phyloP scores from a whole-genome alignment of 2,888 invertebrate genomes.

The Quadroppia sp. region DNA sequence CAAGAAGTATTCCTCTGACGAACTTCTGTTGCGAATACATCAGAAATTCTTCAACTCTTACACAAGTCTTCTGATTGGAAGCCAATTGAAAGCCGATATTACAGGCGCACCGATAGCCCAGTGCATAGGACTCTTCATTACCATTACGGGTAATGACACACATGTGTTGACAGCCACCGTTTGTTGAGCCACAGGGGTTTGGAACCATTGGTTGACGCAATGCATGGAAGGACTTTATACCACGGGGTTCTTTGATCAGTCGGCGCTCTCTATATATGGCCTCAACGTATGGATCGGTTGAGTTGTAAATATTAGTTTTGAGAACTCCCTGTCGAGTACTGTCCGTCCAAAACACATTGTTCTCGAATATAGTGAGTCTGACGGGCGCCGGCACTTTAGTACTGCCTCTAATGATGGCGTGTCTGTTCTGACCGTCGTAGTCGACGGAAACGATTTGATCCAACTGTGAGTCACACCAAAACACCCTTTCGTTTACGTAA shows the following conservation, averaged over 20 bases:
- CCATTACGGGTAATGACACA: slow-evolving; percentile 74
- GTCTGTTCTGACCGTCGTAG: slow-evolving; percentile 71
- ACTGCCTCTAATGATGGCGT: slow-evolving; percentile 49
- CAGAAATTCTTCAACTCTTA: slow-evolving; percentile 75
- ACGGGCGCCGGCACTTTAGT: slow-evolving; percentile 75
- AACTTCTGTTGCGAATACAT: slow-evolving; percentile 88
- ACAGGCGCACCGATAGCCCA: slow-evolving; percentile 88
- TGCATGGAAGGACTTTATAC: slow-evolving; percentile 73
- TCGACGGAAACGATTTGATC: slow-evolving; percentile 95
- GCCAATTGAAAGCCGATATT: slow-evolving; percentile 77
- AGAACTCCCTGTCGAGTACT: slow-evolving; percentile 82
- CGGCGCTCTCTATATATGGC: slow-evolving; percentile 74
- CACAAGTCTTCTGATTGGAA: slow-evolving; percentile 71
- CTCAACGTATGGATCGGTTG: slow-evolving; percentile 63
- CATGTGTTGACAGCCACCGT: slow-evolving; percentile 87
- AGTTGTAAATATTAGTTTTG: slow-evolving; percentile 79
- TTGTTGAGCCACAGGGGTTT: slow-evolving; percentile 80
- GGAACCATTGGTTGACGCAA: slow-evolving; percentile 58
- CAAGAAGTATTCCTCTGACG: slow-evolving; percentile 71
- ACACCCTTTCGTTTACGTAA: slow-evolving; percentile 79
- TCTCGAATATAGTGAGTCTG: slow-evolving; percentile 75
- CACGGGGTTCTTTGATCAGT: slow-evolving; percentile 70
- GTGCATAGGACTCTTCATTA: slow-evolving; percentile 57
- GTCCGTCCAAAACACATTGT: slow-evolving; percentile 84
- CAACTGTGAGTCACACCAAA: slow-evolving; percentile 91